These are phyloP conservation scores for Isaurus tuberculatus DNA, from an alignment of 92 coral and sea anemone genomes.

Conservation along the genomic window DNA sequence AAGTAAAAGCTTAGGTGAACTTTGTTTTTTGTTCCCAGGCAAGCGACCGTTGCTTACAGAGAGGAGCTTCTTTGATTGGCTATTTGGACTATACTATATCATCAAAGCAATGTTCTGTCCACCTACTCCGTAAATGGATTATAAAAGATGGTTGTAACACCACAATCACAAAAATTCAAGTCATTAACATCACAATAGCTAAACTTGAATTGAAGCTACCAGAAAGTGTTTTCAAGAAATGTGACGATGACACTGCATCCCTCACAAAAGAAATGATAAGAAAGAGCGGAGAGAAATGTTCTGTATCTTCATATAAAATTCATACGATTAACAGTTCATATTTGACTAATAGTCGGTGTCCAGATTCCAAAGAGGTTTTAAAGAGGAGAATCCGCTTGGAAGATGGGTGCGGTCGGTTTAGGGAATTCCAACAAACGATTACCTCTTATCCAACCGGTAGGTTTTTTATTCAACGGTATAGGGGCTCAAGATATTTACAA, in stretches of 20 bases:
- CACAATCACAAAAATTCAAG: neutral
- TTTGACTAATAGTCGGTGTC: constrained; percentile 7
- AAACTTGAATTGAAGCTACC: neutral
- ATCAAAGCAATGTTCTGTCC: neutral
- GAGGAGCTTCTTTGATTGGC: constrained; percentile 5
- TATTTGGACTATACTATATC: neutral
- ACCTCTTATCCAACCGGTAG: constrained; percentile 2
- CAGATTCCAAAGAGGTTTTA: neutral
- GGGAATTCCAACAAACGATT: neutral
- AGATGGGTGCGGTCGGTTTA: constrained; percentile 9
- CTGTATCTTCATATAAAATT: neutral
- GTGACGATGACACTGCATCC: neutral
- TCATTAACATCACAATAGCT: constrained; percentile 24
- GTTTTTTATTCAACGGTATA: neutral
- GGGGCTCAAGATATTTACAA: neutral
- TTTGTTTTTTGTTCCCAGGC: neutral
- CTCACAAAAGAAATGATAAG: neutral
- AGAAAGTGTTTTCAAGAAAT: neutral
- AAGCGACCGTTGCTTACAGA: neutral
- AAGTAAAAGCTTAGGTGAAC: neutral
- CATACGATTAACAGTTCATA: neutral
- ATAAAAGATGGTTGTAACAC: constrained; percentile 17
- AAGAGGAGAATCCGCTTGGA: constrained; percentile 1
- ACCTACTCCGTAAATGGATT: constrained; percentile 13
- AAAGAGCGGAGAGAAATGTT: constrained; percentile 1